Evolutionary conservation across 2,888 invertebrate species (phyloP), one percentile per base, ranked within the genome.

Genomic region (Yponomeuta cagnagella): DNA sequence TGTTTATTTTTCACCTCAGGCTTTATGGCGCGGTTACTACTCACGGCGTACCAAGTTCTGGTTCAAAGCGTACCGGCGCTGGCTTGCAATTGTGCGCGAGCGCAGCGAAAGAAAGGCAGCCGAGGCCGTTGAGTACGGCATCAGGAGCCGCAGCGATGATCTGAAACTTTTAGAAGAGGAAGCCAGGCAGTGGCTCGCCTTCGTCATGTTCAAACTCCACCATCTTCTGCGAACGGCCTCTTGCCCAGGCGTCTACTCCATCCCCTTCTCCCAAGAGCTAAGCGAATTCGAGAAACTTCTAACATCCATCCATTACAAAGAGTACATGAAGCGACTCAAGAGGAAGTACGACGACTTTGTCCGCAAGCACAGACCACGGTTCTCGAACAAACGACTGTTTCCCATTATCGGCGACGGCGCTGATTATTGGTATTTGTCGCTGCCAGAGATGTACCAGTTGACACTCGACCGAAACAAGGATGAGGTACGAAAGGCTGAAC

Each of bases 341-440:
- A 79, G 82, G 37, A 90, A 91, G 78, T 91, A 91, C 76, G 82
- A 86, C 37, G 88, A 90, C 75, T 92, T 89, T 72, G 90, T 91
- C n/a, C 82, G 84, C 72, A 89, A 89, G 77, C 82, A 88, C 74
- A 82, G 86, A 66, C 87, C 90, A n/a, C 76, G 77, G 72, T 91
- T 89, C 75, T 84, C 87, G 8, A 92, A 91, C 75, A 90, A 91
- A 74, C 81, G 84, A 74, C 76, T 91, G 69, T 92, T 91, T 76
- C 92, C 91, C 6, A 83, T 91, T 73, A 91, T 92, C 74, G 92
- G 92, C 15, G 86, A 90, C 73, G 90, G 91, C 8, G 77, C 84
- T 31, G 90, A 91, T 73, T 92, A 91, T 77, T 92, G 92, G 92
- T 92, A 92, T 76, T 77, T 92, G 74, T 90, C 91, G n/a, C 76